Base-by-base conservation (phyloP, 2,888 invertebrate species). In the Melinaea menophilus region DNA sequence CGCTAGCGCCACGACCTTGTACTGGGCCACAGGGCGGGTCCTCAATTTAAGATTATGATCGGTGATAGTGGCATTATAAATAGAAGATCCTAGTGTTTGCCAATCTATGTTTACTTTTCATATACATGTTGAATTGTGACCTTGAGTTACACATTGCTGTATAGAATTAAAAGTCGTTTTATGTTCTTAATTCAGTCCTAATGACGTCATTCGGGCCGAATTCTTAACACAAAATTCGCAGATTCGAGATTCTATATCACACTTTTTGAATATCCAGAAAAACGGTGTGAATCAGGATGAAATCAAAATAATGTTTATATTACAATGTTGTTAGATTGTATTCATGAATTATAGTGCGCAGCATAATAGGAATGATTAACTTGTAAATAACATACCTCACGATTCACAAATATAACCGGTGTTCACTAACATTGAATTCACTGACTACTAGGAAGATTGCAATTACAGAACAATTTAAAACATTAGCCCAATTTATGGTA, bases 151-250 rank as follows among this genome's bases (percentile, higher is more conserved):
- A 80, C 81, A 80, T 73, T 81, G 78, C 81, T 83, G 78, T 81
- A 85, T 85, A 80, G 80, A 82, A 82, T 81, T 77, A 80, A 83
- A 84, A 84, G 78, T 81, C 77, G 75, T 84, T 86, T 82, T 80
- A 81, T 85, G 88, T 88, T 85, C 88, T 83, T 88, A 89, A 86
- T 84, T 88, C 86, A 84, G 81, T 79, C 74, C 76, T 81, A 71
- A 75, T 90, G 90, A 90, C 90, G 90, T 89, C 90, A 90, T 85
- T 77, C 79, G 77, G 82, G 82, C 84, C 78, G 76, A 87, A 84
- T 84, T 85, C 81, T 78, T 76, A 76, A 70, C 75, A 77, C 74
- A 79, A 71, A 70, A 69, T 72, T 69, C 71, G 73, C 75, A 74
- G 76, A 66, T 74, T 72, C 69, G 65, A 72, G 73, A 75, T 71